Conservation (phyloP, 2,888 invertebrate species). For the Philereme transversata region DNA sequence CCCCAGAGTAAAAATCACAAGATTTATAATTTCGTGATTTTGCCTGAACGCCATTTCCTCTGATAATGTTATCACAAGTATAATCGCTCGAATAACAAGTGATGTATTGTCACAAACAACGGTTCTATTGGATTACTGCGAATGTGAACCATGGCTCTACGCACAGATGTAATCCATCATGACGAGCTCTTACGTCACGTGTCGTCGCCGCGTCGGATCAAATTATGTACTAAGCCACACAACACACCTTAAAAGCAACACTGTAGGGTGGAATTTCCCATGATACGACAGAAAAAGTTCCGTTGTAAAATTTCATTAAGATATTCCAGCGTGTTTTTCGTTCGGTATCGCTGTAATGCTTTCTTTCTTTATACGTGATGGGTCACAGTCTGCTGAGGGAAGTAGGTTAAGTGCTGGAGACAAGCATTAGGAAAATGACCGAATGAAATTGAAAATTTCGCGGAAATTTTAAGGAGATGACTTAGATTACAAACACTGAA, state of each 20-base stretch:
- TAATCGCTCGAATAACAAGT: too few relatives aligned
- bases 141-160: slow-evolving; percentile 11
- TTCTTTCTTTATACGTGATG: slow-evolving; percentile 32
- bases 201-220: slow-evolving; percentile 50
- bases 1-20: too few relatives aligned
- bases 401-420: slow-evolving; percentile 34
- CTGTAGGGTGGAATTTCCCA: slow-evolving; percentile 41
- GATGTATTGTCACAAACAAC: not conserved
- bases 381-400: slow-evolving; percentile 28
- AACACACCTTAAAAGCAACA: slow-evolving; percentile 32
- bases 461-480: slow-evolving; percentile 18
- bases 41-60: too few relatives aligned
- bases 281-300: slow-evolving; percentile 18
- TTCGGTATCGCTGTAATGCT: slow-evolving; percentile 34
- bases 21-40: too few relatives aligned
- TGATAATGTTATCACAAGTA: too few relatives aligned
- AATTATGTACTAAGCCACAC: slow-evolving; percentile 45
- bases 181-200: slow-evolving; percentile 44
- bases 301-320: slow-evolving; percentile 42
- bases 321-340: slow-evolving; percentile 41
- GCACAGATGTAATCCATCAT: slow-evolving; percentile 62
- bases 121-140: slow-evolving; percentile 5
- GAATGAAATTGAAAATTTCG: slow-evolving; percentile 26
- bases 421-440: slow-evolving; percentile 33
- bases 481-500: slow-evolving; percentile 16